phyloP scores from a whole-genome alignment of 2,888 invertebrate species.

The Pristionchus fissidentatus region DNA sequence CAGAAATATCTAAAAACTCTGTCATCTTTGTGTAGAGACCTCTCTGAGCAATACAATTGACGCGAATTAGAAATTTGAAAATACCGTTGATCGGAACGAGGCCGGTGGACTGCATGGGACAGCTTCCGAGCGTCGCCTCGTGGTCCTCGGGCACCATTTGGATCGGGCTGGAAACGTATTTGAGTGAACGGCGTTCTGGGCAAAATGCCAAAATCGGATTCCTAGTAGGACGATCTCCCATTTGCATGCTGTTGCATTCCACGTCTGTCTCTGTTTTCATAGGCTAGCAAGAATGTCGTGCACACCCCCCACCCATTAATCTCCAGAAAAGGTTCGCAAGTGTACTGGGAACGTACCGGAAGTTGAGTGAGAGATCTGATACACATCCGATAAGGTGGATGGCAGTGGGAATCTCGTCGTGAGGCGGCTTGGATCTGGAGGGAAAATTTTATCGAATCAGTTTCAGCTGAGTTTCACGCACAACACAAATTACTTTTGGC shows the following conservation, averaged over 20 bases:
- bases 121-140: slow-evolving; percentile 70
- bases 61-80: slow-evolving; percentile 24
- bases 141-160: slow-evolving; percentile 69
- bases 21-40: slow-evolving; percentile 10
- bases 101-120: slow-evolving; percentile 53
- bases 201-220: no score
- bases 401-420: slow-evolving; percentile 70
- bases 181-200: no score
- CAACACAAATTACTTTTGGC: background rate
- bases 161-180: slow-evolving; percentile 57
- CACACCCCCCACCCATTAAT: no score
- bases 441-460: background rate
- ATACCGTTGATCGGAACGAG: background rate
- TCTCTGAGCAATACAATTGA: background rate
- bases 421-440: slow-evolving; percentile 58
- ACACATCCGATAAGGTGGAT: slow-evolving; percentile 77
- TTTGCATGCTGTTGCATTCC: no score
- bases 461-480: background rate
- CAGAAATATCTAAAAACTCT: background rate
- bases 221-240: background rate
- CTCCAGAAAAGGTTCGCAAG: no score
- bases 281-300: no score
- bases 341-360: slow-evolving; percentile 68
- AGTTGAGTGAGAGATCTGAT: slow-evolving; percentile 76
- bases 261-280: no score